phyloP scores from a whole-genome alignment of 1,140 invertebrate species.

The Philotrypesis tridentata region DNA sequence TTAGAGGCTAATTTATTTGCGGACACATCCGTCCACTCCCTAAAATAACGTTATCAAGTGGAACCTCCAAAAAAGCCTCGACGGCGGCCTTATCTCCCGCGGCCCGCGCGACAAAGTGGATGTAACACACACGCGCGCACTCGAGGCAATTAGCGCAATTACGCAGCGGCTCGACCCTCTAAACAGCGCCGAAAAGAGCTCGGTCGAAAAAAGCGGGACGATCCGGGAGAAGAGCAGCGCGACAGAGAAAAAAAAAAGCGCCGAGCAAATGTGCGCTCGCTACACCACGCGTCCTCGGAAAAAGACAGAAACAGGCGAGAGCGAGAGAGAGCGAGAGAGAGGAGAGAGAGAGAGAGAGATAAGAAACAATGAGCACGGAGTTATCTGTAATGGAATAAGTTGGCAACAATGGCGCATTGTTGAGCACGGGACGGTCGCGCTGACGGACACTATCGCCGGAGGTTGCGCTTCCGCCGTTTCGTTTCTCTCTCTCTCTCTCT shows the following conservation, averaged over 20 bases:
- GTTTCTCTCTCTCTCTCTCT: slow-evolving; percentile 46
- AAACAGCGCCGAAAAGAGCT: neutral
- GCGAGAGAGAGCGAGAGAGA: slow-evolving; percentile 19
- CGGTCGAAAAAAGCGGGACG: neutral
- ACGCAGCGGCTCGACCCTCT: neutral
- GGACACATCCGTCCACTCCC: neutral
- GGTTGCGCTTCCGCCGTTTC: slow-evolving; percentile 70
- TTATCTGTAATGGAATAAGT: slow-evolving; percentile 76
- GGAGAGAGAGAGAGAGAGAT: slow-evolving; percentile 47
- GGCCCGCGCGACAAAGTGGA: neutral
- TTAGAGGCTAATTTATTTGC: neutral
- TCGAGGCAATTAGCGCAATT: slow-evolving; percentile 22
- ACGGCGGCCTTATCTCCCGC: neutral
- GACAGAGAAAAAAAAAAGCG: neutral
- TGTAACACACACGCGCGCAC: no score
- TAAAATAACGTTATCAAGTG: neutral
- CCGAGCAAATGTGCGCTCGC: no score
- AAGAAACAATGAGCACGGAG: slow-evolving; percentile 68
- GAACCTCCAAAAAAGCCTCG: neutral
- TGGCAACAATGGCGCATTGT: slow-evolving; percentile 74
- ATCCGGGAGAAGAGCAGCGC: neutral
- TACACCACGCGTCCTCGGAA: no score
- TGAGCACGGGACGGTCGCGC: slow-evolving; percentile 66
- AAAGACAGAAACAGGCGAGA: slow-evolving; percentile 12
- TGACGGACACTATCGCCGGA: slow-evolving; percentile 74